Evolutionary conservation across 2,888 invertebrate species (phyloP).

Genomic region (Alentia gelatinosa): DNA sequence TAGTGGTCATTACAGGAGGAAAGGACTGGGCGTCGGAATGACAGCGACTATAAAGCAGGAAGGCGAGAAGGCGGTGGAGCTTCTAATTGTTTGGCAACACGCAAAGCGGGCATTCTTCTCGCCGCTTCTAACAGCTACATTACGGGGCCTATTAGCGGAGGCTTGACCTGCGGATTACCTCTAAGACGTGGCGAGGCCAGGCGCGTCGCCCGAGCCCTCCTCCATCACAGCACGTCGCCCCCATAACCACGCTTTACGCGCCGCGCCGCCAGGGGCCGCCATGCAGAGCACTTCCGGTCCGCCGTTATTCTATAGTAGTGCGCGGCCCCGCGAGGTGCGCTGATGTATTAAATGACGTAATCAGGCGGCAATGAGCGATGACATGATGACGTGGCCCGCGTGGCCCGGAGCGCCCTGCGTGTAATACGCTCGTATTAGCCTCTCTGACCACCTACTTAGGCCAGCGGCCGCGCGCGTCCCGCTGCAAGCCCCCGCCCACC

Average conservation of each 20-base stretch:
- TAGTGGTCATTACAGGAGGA: too few relatives aligned
- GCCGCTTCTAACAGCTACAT: constrained; percentile 36
- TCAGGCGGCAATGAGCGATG: constrained; percentile 43
- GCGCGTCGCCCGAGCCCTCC: neutral
- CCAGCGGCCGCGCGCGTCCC: neutral
- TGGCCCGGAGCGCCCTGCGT: neutral
- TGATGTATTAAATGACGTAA: constrained; percentile 48
- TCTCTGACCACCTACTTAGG: neutral
- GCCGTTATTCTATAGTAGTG: neutral
- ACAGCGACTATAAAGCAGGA: neutral
- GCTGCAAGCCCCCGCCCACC: neutral
- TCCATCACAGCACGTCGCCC: neutral
- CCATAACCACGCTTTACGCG: constrained; percentile 18
- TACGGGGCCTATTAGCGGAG: constrained; percentile 27
- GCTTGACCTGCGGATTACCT: constrained; percentile 13
- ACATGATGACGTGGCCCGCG: constrained; percentile 3
- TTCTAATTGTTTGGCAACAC: constrained; percentile 49
- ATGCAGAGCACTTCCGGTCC: neutral
- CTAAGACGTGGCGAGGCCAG: neutral
- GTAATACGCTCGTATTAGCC: constrained; percentile 18
- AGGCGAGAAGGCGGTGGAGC: neutral
- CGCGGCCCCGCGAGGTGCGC: neutral
- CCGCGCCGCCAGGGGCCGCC: neutral
- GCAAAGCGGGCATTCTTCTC: constrained; percentile 44
- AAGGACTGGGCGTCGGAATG: neutral